Base-by-base conservation (phyloP, 2,888 invertebrate species). In the Sericinus montela region DNA sequence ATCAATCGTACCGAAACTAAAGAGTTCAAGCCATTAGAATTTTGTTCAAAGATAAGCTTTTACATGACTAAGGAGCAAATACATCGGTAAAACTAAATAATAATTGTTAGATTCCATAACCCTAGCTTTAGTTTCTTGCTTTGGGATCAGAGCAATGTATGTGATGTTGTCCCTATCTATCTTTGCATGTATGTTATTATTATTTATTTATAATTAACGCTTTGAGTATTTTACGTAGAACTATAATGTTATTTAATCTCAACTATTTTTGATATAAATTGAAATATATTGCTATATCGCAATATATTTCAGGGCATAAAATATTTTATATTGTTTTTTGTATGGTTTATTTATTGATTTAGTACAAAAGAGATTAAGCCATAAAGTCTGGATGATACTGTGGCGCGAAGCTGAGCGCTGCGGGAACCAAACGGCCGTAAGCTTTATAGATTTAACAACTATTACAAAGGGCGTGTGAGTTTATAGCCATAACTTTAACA, bases 321-420 rank as follows among this genome's bases (percentile, higher is more conserved):
- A n/a, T n/a, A n/a, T n/a, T 56, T 64, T 54, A 62, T 73, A 67
- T 71, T 76, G 76, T 72, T 79, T 80, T 75, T 66, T 60, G 58
- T 68, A 68, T 59, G 59, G 66, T 67, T 76, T 80, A 82, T 84
- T 84, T 84, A 86, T 85, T 78, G 79, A 73, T 77, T 80, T 78
- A 65, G 75, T 75, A 70, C 75, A 73, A 74, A 68, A 66, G 68
- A 80, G 85, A 88, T 86, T 85, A 85, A 87, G 87, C 80, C 75
- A 85, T 88, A 87, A 87, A 87, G 75, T 66, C 54, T 53, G 60
- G 65, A 62, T 66, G 62, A 69, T 69, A 66, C 59, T 53, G 53
- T 46, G 72, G 72, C 72, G 70, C 73, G 81, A 75, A 67, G 81
- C 81, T 77, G 77, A 55, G 82, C 87, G 52, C 87, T 59, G 72